Conservation (phyloP, 2,888 invertebrate genomes). For the Drosophila tanythrix region DNA sequence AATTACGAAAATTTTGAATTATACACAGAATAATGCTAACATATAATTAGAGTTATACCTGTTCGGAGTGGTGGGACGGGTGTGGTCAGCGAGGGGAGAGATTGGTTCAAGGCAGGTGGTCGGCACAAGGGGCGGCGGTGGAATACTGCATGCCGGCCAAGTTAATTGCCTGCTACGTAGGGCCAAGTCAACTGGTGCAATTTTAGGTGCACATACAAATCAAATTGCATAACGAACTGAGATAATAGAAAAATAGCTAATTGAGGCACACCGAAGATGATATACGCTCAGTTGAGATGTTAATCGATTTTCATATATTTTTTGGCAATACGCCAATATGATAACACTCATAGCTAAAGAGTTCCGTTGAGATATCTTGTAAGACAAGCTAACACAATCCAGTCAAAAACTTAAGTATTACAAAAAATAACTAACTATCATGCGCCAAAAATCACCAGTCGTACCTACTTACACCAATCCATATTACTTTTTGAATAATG, state of each 20-base stretch:
- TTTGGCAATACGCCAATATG: background rate
- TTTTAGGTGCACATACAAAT: constrained; percentile 43
- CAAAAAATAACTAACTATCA: too few species aligned
- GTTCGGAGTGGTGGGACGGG: background rate
- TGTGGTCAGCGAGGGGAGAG: background rate
- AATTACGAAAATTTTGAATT: constrained; percentile 70
- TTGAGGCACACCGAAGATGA: background rate
- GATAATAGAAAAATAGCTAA: background rate
- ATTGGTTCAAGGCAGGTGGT: constrained; percentile 31
- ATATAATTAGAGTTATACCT: constrained; percentile 64
- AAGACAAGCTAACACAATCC: background rate
- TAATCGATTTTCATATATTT: background rate
- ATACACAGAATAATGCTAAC: constrained; percentile 45
- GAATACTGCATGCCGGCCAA: constrained; percentile 18
- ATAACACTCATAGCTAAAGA: background rate
- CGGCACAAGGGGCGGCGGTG: constrained; percentile 29
- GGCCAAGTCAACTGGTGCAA: constrained; percentile 43
- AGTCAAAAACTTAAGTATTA: too few species aligned
- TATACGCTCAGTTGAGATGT: background rate
- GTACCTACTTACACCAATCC: background rate
- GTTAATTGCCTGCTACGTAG: constrained; percentile 57
- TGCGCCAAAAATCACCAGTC: background rate
- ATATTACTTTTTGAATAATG: background rate
- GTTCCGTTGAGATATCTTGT: background rate
- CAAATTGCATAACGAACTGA: constrained; percentile 52